A percentile compares a stretch with the other conserved stretches of the same genome.
Evolutionary conservation across 53 echinoderm and acorn worm species (phyloP).

Genomic region (Arbacia lixula): DNA sequence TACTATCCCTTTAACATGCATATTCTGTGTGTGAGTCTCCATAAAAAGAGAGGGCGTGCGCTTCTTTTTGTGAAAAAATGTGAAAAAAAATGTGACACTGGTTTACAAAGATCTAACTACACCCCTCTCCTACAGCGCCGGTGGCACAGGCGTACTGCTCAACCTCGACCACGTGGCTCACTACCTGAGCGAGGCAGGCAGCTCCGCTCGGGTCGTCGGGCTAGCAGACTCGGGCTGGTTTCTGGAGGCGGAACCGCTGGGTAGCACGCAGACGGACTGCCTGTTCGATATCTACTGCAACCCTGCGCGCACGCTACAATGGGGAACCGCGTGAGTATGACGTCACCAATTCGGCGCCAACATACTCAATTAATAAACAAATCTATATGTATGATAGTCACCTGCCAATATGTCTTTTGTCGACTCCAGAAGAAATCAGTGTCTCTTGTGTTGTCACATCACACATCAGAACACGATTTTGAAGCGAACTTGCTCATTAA

Average conservation of each 20-base stretch:
- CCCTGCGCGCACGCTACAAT: slow-evolving; percentile 75
- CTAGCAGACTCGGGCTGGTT: slow-evolving; percentile 96
- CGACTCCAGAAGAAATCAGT: no score
- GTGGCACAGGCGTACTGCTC: slow-evolving; percentile 89
- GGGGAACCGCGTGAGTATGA: slow-evolving; percentile 81
- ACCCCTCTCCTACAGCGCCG: no score
- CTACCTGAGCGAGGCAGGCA: slow-evolving; percentile 72
- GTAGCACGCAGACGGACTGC: slow-evolving; percentile 63
- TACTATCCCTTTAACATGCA: no score
- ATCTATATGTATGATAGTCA: background rate
- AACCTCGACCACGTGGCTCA: slow-evolving; percentile 79
- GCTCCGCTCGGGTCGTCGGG: slow-evolving; percentile 77
- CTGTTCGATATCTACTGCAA: slow-evolving; percentile 72
- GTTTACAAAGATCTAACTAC: no score
- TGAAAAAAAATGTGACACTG: no score
- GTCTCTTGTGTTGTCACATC: no score
- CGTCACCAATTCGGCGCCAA: no score
- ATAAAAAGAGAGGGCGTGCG: no score
- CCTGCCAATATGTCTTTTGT: background rate
- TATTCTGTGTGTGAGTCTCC: no score
- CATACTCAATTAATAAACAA: background rate
- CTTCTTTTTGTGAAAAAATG: no score
- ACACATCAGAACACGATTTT: no score
- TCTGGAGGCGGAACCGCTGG: slow-evolving; percentile 72
- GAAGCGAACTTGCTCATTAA: no score